These are phyloP conservation scores for Lissocephala sabroskyi DNA, from an alignment of 2,888 invertebrate species.

Conservation along the genomic window DNA sequence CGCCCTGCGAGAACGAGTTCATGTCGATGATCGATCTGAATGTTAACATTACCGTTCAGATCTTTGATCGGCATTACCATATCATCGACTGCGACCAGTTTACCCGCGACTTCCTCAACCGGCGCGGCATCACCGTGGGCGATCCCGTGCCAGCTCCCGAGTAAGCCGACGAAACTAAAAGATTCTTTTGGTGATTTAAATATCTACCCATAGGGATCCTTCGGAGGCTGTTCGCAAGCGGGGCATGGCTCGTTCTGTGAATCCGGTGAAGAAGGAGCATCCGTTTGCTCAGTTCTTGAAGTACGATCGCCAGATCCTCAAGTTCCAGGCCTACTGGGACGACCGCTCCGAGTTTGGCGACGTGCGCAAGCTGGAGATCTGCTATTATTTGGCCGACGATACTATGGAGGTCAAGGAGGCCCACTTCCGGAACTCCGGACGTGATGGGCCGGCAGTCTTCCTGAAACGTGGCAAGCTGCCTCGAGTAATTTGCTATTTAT, in stretches of 20 bases:
- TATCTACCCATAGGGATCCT: constrained; percentile 68
- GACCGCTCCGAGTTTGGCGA: constrained; percentile 86
- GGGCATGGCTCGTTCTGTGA: constrained; percentile 16
- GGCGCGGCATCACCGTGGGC: constrained; percentile 87
- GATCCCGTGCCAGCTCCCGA: constrained; percentile 77
- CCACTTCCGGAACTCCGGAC: constrained; percentile 79
- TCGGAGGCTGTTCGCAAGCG: constrained; percentile 68
- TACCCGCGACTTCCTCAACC: constrained; percentile 86
- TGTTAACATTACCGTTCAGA: constrained; percentile 83
- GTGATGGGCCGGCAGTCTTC: constrained; percentile 82
- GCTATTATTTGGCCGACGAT: constrained; percentile 90
- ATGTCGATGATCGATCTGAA: constrained; percentile 91
- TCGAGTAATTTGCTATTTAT: constrained; percentile 74
- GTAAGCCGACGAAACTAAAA: constrained; percentile 55
- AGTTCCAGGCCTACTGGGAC: constrained; percentile 94
- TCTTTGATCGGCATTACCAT: constrained; percentile 88
- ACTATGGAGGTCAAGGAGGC: constrained; percentile 90
- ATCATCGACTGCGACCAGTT: constrained; percentile 90
- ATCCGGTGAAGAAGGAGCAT: constrained; percentile 74
- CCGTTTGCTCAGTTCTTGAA: constrained; percentile 86
- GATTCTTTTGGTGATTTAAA: not conserved
- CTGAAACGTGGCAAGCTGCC: constrained; percentile 84
- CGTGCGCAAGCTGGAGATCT: constrained; percentile 83
- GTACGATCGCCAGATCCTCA: constrained; percentile 82
- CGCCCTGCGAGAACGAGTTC: constrained; percentile 81